These are phyloP conservation scores for Scaptomyza tumidula DNA, from an alignment of 2,888 invertebrate species.

Conservation along the genomic window DNA sequence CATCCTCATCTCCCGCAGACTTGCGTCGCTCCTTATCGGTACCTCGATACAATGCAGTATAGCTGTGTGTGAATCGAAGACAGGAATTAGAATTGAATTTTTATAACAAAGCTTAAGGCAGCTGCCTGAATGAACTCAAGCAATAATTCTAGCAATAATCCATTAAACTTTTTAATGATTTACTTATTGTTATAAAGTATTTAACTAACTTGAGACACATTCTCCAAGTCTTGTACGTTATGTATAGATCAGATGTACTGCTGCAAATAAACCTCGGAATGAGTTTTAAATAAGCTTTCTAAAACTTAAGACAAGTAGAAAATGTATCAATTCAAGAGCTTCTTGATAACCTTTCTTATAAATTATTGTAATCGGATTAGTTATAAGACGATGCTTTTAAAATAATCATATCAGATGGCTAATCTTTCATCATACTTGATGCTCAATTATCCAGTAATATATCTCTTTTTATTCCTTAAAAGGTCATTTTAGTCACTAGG, in stretches of 20 bases:
- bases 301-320: no score
- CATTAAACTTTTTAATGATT: neutral
- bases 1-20: slow-evolving; percentile 93
- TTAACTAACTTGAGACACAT: slow-evolving; percentile 80
- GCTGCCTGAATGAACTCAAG: slow-evolving; percentile 61
- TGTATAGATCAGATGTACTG: slow-evolving; percentile 75
- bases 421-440: no score
- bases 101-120: neutral
- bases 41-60: slow-evolving; percentile 82
- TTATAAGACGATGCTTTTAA: no score
- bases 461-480: no score
- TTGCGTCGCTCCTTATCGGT: slow-evolving; percentile 88
- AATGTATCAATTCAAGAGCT: no score
- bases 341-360: no score
- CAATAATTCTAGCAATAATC: slow-evolving; percentile 46
- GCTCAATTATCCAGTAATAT: no score
- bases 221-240: slow-evolving; percentile 80
- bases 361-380: no score
- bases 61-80: slow-evolving; percentile 57
- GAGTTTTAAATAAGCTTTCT: slow-evolving; percentile 8
- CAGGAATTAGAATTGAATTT: neutral
- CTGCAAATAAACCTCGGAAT: slow-evolving; percentile 67
- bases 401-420: no score
- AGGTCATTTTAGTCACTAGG: no score
- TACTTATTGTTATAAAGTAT: slow-evolving; percentile 4